Conservation (phyloP, 2,888 invertebrate species). For the Drosophila colorata region DNA sequence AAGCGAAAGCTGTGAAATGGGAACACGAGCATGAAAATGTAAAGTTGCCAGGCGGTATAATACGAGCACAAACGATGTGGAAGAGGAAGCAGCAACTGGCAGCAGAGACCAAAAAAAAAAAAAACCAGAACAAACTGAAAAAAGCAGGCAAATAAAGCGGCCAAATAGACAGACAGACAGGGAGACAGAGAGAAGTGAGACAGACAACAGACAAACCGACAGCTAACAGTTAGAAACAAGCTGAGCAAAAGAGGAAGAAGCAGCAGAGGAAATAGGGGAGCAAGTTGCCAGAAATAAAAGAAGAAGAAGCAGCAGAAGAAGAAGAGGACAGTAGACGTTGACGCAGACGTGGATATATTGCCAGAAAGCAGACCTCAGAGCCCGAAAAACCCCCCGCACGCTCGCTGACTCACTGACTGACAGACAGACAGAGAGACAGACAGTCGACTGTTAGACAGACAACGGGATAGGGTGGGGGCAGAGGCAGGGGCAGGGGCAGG, state of each 20-base stretch:
- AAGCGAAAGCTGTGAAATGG: constrained; percentile 58
- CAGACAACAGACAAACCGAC: constrained; percentile 49
- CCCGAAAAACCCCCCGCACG: background rate
- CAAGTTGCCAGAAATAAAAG: background rate
- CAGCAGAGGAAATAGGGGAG: background rate
- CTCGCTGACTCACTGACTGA: constrained; percentile 23
- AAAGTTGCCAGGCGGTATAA: constrained; percentile 65
- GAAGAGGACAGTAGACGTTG: constrained; percentile 67
- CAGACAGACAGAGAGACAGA: constrained; percentile 18
- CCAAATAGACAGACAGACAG: constrained; percentile 51
- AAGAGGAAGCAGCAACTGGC: constrained; percentile 14
- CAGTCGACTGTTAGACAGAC: constrained; percentile 24
- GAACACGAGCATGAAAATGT: constrained; percentile 76
- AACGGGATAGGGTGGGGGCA: background rate
- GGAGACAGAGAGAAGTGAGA: constrained; percentile 23
- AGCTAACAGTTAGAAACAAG: constrained; percentile 56
- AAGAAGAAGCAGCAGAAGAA: constrained; percentile 24
- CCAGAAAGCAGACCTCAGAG: constrained; percentile 36
- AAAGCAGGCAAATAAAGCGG: constrained; percentile 60
- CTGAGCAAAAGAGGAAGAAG: constrained; percentile 9
- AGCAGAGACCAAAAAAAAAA: constrained; percentile 12
- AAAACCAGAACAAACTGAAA: constrained; percentile 36
- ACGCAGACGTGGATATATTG: constrained; percentile 77
- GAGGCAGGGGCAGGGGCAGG: background rate
- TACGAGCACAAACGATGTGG: constrained; percentile 8